Conservation (phyloP, 2,113 vertebrate species). For the Amia ocellicauda region DNA sequence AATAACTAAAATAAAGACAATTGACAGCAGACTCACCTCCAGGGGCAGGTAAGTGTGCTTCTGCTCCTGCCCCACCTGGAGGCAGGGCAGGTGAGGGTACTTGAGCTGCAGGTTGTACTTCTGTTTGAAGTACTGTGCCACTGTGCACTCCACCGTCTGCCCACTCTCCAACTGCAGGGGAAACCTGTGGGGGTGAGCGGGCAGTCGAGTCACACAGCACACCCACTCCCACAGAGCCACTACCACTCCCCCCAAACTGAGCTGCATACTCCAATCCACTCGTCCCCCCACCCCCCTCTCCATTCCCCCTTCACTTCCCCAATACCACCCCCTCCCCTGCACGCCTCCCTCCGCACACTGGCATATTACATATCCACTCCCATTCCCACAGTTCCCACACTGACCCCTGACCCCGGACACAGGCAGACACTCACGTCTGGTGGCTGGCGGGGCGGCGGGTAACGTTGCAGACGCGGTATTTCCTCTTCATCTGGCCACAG, state of each 20-base stretch:
- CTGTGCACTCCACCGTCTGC: slow-evolving; percentile 97
- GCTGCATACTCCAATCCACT: too few species aligned
- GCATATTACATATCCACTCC: too few species aligned
- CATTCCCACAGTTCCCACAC: too few species aligned
- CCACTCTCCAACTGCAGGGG: slow-evolving; percentile 96
- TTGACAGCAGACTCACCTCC: slow-evolving; percentile 76
- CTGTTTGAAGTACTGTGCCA: slow-evolving; percentile 98
- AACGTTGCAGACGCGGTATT: slow-evolving; percentile 96
- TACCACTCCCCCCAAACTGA: too few species aligned
- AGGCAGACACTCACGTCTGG: too few species aligned
- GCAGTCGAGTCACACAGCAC: too few species aligned
- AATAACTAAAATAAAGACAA: not conserved
- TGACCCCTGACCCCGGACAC: not conserved
- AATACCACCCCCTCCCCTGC: too few species aligned
- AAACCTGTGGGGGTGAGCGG: slow-evolving; percentile 67
- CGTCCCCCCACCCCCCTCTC: too few species aligned
- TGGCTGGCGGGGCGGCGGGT: slow-evolving; percentile 85
- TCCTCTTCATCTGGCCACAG: slow-evolving; percentile 97
- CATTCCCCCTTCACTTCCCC: too few species aligned
- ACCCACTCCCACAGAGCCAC: too few species aligned
- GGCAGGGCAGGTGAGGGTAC: slow-evolving; percentile 95
- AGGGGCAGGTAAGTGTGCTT: slow-evolving; percentile 98
- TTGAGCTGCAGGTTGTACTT: slow-evolving; percentile 98
- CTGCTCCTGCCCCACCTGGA: slow-evolving; percentile 98
- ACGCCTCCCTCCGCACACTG: too few species aligned